Percentiles rank a stretch among this genome's conserved stretches.
These are phyloP conservation scores for Dysmachus trigonus DNA, from an alignment of 2,888 invertebrate species.

Conservation along the genomic window DNA sequence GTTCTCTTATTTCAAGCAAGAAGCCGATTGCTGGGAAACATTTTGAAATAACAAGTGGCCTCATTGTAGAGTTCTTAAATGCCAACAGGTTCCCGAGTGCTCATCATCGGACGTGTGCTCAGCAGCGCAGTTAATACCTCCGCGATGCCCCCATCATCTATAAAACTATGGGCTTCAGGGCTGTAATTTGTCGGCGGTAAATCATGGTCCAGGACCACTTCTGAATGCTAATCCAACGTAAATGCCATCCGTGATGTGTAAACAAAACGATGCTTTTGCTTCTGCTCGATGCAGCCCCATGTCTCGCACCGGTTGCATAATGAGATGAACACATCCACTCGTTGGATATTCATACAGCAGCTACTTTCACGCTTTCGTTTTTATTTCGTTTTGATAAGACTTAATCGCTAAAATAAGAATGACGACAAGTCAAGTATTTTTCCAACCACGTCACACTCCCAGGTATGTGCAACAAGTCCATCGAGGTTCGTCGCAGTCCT, in stretches of 20 bases:
- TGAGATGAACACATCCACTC: neutral
- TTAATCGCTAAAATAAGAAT: neutral
- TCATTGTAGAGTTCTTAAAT: slow-evolving; percentile 10
- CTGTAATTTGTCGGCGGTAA: neutral
- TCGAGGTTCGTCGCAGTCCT: neutral
- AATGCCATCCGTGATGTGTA: neutral
- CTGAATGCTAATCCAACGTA: neutral
- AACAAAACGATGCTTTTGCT: neutral
- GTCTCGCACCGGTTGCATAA: neutral
- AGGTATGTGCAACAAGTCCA: neutral
- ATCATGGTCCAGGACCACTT: neutral
- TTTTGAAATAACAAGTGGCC: neutral
- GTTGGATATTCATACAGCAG: neutral
- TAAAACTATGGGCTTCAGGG: neutral
- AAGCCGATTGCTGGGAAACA: neutral
- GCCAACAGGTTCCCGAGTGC: neutral
- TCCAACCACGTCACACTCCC: neutral
- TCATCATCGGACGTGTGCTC: neutral
- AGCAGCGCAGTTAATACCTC: neutral
- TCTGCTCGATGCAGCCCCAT: neutral
- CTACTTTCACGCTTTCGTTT: neutral
- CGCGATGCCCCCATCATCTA: neutral
- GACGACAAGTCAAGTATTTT: neutral
- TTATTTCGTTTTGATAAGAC: neutral
- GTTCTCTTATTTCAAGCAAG: neutral